These are phyloP conservation scores for Neofelis nebulosa DNA, from an alignment of 2,113 vertebrate genomes.

Conservation along the genomic window DNA sequence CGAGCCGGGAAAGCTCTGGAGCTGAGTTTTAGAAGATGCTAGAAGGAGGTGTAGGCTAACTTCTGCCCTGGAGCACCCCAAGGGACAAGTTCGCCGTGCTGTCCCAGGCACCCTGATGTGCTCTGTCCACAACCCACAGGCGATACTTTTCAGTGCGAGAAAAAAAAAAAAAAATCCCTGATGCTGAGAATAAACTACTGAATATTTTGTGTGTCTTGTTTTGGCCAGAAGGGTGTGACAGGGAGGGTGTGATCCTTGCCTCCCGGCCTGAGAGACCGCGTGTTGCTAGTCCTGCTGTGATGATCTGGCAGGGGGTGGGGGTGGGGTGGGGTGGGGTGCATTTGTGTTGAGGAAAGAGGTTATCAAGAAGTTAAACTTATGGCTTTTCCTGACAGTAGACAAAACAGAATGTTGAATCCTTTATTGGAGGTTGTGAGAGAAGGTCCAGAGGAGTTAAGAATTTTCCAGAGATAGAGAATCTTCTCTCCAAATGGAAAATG, in stretches of 20 bases:
- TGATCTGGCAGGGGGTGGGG: background rate
- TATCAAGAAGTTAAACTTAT: background rate
- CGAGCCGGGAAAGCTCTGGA: background rate
- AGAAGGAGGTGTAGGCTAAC: background rate
- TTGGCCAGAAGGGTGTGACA: background rate
- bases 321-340: too few species aligned
- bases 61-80: background rate
- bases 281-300: background rate
- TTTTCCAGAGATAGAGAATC: background rate
- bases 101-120: background rate
- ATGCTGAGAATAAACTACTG: background rate
- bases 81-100: accelerated
- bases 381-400: background rate
- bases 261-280: background rate
- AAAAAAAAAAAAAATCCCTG: background rate
- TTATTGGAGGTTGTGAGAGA: background rate
- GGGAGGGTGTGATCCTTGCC: background rate
- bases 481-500: background rate
- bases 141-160: background rate
- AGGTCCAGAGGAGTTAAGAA: background rate
- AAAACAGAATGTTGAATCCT: background rate
- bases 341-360: background rate
- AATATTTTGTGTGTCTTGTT: background rate
- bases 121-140: background rate
- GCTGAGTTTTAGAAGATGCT: background rate